These are phyloP conservation scores for Heliconius hermathena DNA, from an alignment of 1,140 invertebrate genomes.

Conservation along the genomic window DNA sequence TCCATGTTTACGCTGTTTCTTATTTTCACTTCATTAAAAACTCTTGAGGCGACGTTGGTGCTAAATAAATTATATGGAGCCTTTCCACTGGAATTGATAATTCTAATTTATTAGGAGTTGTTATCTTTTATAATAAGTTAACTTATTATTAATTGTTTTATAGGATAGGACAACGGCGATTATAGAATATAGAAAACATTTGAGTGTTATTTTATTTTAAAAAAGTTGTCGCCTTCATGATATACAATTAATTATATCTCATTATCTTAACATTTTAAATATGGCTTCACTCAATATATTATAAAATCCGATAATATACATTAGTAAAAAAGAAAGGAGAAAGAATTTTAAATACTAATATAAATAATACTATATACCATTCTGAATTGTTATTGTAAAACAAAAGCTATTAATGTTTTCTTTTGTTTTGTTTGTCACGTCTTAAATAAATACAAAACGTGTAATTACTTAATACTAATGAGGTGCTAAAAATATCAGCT, in stretches of 20 bases:
- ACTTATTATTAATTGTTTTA: neutral
- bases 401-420: neutral
- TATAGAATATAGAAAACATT: too few species aligned
- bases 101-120: neutral
- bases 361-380: neutral
- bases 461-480: neutral
- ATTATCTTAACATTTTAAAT: too few species aligned
- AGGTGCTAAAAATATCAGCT: neutral
- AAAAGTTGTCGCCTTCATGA: too few species aligned
- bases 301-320: too few species aligned
- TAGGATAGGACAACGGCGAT: too few species aligned
- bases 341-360: too few species aligned
- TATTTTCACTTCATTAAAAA: neutral
- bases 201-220: too few species aligned
- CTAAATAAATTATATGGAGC: neutral
- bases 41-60: neutral
- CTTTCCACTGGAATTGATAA: neutral
- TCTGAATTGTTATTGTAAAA: neutral
- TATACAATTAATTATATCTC: too few species aligned
- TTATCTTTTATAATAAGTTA: neutral
- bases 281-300: too few species aligned
- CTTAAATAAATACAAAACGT: neutral
- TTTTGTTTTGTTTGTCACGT: neutral
- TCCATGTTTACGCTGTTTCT: neutral
- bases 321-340: too few species aligned